Base-by-base conservation (phyloP, 2,888 invertebrate species). In the Venustoraphidia nigricollis region DNA sequence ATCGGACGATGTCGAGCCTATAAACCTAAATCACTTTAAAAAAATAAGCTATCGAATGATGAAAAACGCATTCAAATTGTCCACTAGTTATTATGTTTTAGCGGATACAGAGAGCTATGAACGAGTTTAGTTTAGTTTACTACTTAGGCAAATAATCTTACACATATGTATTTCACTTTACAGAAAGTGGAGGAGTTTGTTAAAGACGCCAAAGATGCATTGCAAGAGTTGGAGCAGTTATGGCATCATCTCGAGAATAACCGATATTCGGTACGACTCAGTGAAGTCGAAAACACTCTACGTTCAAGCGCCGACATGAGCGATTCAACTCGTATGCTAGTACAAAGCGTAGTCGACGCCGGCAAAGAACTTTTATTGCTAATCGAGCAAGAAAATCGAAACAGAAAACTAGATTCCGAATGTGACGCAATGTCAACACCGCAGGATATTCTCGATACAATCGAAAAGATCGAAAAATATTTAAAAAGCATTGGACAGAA, bases 141-240 rank as follows among this genome's bases (percentile, higher is more conserved):
- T 14, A 34, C 10, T n/a, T 39, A 34, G 37, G 27, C 3, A 27
- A 27, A 27, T 27, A 51, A 50, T 41, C 50, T 52, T 40, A 17
- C 35, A 27, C 6, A 6, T 6, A 6, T 6, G 27, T 27, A 27
- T 27, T 27, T 27, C 27, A 51, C 47, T 42, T 52, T 53, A 10
- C 62, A 84, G 83, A 73, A 73, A 62, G 73, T 81, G 48, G 84
- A 85, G 59, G 77, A 78, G 57, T 84, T 81, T 59, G 68, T 73
- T 54, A 72, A 71, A 51, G 77, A 79, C 56, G 75, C 77, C 47
- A 69, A 72, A 46, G 67, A 72, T 40, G 73, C 76, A 1, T 62
- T 79, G 34, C 66, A 69, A 37, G 76, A 78, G 60, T 70, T 85
- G 62, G 76, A 79, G 51, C 72, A 75, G 55, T 67, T 83, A 44